Conservation (phyloP, 2,888 invertebrate species). For the Coecobrya sp. region DNA sequence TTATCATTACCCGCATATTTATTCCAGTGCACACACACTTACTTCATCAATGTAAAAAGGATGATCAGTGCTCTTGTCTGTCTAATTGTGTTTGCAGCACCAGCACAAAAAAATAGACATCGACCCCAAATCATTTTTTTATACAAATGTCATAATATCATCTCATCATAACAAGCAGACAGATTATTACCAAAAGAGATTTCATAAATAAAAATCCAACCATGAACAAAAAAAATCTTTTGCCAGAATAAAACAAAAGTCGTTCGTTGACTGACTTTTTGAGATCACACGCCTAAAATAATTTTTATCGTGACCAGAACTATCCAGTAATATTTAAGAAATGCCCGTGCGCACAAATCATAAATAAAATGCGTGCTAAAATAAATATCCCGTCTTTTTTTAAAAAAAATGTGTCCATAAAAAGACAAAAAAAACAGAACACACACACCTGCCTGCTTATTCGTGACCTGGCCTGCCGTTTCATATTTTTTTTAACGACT, state of each 20-base stretch:
- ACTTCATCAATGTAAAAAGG: background rate
- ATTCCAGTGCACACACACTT: constrained; percentile 61
- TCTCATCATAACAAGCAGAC: background rate
- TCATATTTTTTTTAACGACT: background rate
- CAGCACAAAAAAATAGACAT: background rate
- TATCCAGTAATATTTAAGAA: constrained; percentile 12
- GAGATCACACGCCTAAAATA: background rate
- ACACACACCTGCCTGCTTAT: constrained; percentile 33
- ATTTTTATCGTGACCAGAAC: constrained; percentile 10
- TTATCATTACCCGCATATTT: constrained; percentile 68
- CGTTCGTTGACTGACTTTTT: constrained; percentile 50
- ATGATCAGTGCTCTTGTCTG: background rate
- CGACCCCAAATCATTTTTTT: background rate
- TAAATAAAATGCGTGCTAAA: too few relatives aligned
- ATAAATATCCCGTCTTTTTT: too few relatives aligned
- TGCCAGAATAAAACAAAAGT: too few relatives aligned
- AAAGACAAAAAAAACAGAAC: too few relatives aligned
- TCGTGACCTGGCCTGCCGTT: background rate
- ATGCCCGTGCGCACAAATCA: constrained; percentile 1
- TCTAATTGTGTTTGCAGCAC: background rate
- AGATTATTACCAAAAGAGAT: background rate
- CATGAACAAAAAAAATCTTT: too few relatives aligned
- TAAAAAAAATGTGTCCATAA: constrained; percentile 24
- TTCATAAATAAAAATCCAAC: too few relatives aligned
- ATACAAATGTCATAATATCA: constrained; percentile 12